Evolutionary conservation across 2,888 invertebrate genomes (phyloP).

Genomic region (Encarsia formosa): DNA sequence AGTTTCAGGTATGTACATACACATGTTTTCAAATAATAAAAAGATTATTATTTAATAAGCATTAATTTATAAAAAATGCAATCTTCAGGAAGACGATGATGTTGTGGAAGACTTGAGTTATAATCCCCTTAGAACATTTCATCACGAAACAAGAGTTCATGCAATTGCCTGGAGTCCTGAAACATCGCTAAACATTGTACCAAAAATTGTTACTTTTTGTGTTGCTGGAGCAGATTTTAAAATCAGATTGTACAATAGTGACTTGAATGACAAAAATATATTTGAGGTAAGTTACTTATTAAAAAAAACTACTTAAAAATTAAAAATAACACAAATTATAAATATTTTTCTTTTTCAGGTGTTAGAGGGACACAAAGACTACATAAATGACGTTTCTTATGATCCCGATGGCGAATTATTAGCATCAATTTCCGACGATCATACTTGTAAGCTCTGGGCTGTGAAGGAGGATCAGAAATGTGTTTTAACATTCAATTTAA

Average conservation of each 20-base stretch:
- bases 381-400: slow-evolving; percentile 67
- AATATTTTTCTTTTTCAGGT: slow-evolving; percentile 47
- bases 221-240: slow-evolving; percentile 59
- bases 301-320: background rate
- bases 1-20: slow-evolving; percentile 53
- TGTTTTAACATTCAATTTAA: slow-evolving; percentile 59
- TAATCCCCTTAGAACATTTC: slow-evolving; percentile 56
- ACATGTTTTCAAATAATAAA: background rate
- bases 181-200: slow-evolving; percentile 58
- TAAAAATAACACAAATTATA: background rate
- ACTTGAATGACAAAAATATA: slow-evolving; percentile 53
- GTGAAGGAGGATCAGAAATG: slow-evolving; percentile 54
- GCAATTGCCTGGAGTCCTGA: slow-evolving; percentile 61
- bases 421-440: slow-evolving; percentile 75
- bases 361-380: slow-evolving; percentile 62
- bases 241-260: slow-evolving; percentile 56
- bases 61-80: slow-evolving; percentile 5
- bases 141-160: slow-evolving; percentile 56
- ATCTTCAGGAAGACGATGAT: slow-evolving; percentile 55
- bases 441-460: slow-evolving; percentile 68
- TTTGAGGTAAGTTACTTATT: slow-evolving; percentile 52
- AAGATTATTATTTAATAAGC: background rate
- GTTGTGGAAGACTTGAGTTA: slow-evolving; percentile 54
- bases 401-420: slow-evolving; percentile 66
- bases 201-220: slow-evolving; percentile 57